phyloP scores from a whole-genome alignment of 2,888 invertebrate genomes.

The Nephrotoma flavescens region DNA sequence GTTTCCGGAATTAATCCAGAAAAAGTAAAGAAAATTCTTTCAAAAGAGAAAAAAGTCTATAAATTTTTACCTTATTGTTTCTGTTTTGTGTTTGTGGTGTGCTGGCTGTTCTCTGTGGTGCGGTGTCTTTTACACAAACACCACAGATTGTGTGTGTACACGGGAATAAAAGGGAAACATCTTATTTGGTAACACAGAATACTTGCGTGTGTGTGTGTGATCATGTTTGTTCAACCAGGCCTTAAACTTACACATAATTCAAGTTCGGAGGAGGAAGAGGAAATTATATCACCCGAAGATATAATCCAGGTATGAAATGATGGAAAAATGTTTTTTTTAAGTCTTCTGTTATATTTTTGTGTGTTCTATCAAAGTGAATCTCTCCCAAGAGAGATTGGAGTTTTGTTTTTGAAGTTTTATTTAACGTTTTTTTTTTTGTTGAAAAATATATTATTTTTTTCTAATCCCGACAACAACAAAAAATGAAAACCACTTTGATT shows the following conservation, averaged over 20 bases:
- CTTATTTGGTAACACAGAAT: not conserved
- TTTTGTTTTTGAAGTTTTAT: not conserved
- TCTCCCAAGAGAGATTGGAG: not conserved
- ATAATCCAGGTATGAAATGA: constrained; percentile 24
- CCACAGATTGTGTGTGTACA: not conserved
- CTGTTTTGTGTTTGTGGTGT: not conserved
- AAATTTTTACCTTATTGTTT: not conserved
- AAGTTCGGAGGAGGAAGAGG: constrained; percentile 43
- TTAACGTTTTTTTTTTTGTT: not conserved
- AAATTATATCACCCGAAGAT: constrained; percentile 25
- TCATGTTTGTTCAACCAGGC: constrained; percentile 12
- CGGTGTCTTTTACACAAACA: not conserved
- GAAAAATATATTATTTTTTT: not conserved
- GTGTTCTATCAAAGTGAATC: not conserved
- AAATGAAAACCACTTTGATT: not conserved
- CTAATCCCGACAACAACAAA: not conserved
- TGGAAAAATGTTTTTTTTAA: not conserved
- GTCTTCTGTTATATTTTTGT: not conserved
- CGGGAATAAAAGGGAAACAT: not conserved
- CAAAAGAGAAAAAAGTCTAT: not conserved
- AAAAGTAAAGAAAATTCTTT: not conserved
- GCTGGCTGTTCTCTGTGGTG: not conserved
- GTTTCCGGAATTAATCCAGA: not conserved
- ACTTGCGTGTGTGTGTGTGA: constrained; percentile 37
- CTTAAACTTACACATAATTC: constrained; percentile 35